Percentiles rank a stretch among this genome's conserved stretches.
Conservation (phyloP, 1,140 invertebrate species). For the Scaptomyza pallida region DNA sequence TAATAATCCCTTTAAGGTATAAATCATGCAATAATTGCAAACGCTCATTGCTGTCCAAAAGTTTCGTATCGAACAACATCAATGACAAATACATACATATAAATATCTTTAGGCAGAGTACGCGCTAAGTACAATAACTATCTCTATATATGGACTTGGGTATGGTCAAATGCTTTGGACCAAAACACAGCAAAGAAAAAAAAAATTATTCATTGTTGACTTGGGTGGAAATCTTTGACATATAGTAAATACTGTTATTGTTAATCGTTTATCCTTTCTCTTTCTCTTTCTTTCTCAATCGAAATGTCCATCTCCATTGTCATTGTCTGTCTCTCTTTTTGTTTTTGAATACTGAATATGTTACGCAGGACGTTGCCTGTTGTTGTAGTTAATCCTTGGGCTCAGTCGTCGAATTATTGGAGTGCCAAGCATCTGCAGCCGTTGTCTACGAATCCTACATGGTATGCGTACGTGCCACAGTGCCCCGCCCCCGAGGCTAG, state of each 20-base stretch:
- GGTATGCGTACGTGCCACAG: constrained; percentile 74
- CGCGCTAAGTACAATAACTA: constrained; percentile 12
- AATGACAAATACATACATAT: constrained; percentile 14
- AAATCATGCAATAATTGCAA: no score
- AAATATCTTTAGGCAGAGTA: constrained; percentile 19
- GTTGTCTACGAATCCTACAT: constrained; percentile 49
- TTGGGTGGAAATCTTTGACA: constrained; percentile 18
- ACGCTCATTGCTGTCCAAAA: not conserved
- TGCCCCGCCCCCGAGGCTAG: constrained; percentile 75
- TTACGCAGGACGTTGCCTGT: not conserved
- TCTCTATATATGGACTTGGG: constrained; percentile 26
- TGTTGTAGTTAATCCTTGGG: not conserved
- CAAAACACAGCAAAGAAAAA: not conserved
- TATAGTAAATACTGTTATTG: constrained; percentile 7
- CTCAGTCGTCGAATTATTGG: constrained; percentile 4
- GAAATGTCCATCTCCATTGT: not conserved
- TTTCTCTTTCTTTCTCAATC: not conserved
- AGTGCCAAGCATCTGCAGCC: not conserved
- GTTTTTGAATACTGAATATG: constrained; percentile 19
- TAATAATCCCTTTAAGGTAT: constrained; percentile 29
- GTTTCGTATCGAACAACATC: not conserved
- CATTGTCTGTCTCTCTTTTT: not conserved
- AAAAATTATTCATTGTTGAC: not conserved
- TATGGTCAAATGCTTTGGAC: constrained; percentile 26
- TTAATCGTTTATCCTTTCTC: no score